Evolutionary conservation across 2,888 invertebrate species (phyloP).

Genomic region (Theretra japonica): DNA sequence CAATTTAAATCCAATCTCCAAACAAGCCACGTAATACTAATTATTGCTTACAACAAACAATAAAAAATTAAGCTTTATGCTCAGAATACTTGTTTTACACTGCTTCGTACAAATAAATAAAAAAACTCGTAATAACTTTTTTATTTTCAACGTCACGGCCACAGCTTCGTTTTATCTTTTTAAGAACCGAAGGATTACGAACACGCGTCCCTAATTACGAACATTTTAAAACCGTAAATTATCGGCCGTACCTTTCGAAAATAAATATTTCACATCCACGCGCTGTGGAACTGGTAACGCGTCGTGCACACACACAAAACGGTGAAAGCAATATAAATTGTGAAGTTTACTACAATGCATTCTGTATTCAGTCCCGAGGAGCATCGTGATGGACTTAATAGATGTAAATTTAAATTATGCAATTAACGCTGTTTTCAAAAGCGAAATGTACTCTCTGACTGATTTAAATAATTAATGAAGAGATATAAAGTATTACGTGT

Average conservation of each 20-base stretch:
- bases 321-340: constrained; percentile 79
- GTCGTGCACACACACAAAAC: constrained; percentile 58
- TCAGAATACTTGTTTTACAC: neutral
- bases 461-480: neutral
- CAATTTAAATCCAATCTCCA: neutral
- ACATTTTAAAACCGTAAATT: constrained; percentile 36
- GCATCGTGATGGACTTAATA: constrained; percentile 37
- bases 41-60: neutral
- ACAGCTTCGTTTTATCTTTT: constrained; percentile 15
- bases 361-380: constrained; percentile 2
- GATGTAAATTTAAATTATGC: constrained; percentile 37
- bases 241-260: constrained; percentile 52
- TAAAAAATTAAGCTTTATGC: neutral
- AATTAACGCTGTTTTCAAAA: constrained; percentile 34
- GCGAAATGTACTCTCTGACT: constrained; percentile 31
- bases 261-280: constrained; percentile 52
- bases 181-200: constrained; percentile 29
- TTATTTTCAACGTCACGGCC: constrained; percentile 13
- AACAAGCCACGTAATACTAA: neutral
- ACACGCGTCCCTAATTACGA: constrained; percentile 23
- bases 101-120: constrained; percentile 33
- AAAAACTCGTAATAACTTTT: constrained; percentile 23
- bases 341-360: constrained; percentile 60
- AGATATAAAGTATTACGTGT: neutral
- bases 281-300: constrained; percentile 62